Evolutionary conservation across 2,797 vertebrate species (phyloP).

Genomic region (Trematomus bernacchii): DNA sequence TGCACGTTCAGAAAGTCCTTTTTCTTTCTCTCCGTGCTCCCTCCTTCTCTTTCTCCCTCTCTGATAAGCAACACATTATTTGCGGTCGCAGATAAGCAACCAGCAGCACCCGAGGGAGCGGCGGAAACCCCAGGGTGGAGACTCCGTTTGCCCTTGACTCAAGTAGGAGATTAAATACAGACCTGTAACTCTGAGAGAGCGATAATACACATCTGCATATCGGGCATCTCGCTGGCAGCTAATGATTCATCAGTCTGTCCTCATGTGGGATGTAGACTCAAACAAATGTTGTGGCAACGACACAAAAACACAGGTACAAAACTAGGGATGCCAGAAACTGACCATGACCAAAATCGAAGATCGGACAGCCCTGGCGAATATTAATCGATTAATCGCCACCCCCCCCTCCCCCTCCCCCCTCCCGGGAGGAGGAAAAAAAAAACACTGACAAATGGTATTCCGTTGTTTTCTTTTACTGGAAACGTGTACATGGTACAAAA

Average conservation of each 20-base stretch:
- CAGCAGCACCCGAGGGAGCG: conserved; percentile 26
- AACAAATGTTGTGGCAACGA: background rate
- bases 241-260: conserved; percentile 24
- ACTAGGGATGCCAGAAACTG: too few relatives aligned
- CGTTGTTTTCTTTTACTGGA: too few relatives aligned
- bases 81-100: conserved; percentile 40
- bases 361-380: too few relatives aligned
- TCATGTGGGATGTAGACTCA: background rate
- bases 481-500: too few relatives aligned
- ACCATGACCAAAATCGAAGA: too few relatives aligned
- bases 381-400: too few relatives aligned
- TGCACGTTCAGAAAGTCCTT: background rate
- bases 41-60: background rate
- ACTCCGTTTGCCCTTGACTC: conserved; percentile 37
- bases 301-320: too few relatives aligned
- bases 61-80: conserved; percentile 51
- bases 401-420: too few relatives aligned
- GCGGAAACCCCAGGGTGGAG: background rate
- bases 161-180: conserved; percentile 26
- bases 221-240: conserved; percentile 19
- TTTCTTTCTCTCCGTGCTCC: background rate
- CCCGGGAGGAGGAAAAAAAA: too few relatives aligned
- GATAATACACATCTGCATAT: conserved; percentile 35
- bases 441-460: too few relatives aligned
- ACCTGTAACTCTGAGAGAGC: background rate